phyloP scores from a whole-genome alignment of 2,113 vertebrate species.

The Uropsilus gracilis region DNA sequence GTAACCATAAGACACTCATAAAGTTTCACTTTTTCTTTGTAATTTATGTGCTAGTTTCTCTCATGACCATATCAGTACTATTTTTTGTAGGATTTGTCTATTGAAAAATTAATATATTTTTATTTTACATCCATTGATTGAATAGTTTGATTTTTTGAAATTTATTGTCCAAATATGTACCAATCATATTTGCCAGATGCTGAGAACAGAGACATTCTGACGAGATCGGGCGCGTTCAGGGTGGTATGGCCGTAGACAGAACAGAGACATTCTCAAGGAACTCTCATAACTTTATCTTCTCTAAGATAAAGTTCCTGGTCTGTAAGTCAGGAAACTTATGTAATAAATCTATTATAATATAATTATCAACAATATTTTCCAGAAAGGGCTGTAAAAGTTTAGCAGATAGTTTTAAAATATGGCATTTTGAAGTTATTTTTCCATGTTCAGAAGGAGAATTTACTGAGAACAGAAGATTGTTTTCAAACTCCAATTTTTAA shows the following conservation, averaged over 20 bases:
- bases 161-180: not conserved
- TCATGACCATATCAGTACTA: not conserved
- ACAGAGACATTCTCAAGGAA: not conserved
- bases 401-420: not conserved
- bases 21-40: conserved; percentile 35
- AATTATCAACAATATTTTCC: not conserved
- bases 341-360: not conserved
- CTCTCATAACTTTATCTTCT: not conserved
- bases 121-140: not conserved
- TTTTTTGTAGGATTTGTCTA: not conserved
- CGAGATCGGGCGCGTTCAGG: no score
- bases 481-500: not conserved
- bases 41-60: not conserved
- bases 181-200: not conserved
- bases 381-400: not conserved
- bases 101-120: not conserved
- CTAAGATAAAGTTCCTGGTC: not conserved
- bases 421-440: conserved; percentile 1
- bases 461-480: not conserved
- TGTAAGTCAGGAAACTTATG: conserved; percentile 14
- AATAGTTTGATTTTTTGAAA: conserved; percentile 2
- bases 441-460: not conserved
- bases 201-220: not conserved
- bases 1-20: conserved; percentile 26
- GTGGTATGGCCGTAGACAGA: no score